These are phyloP conservation scores for Armadillidium nasatum DNA, from an alignment of 1,140 invertebrate genomes.

Conservation along the genomic window DNA sequence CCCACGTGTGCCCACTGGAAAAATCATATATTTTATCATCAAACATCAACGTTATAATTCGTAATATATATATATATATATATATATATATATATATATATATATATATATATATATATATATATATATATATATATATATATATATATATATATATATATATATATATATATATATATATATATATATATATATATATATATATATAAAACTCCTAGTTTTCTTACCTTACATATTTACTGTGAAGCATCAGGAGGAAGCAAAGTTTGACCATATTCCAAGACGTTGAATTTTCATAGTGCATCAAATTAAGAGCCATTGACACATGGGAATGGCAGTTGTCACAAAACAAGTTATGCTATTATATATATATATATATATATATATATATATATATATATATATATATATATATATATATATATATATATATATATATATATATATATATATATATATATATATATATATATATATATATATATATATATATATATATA, in stretches of 20 bases:
- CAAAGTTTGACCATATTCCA: slow-evolving; percentile 95
- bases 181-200: no score
- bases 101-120: no score
- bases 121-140: no score
- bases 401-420: background rate
- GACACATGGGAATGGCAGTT: slow-evolving; percentile 99
- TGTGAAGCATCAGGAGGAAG: slow-evolving; percentile 68
- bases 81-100: no score
- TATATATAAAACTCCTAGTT: no score
- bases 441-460: slow-evolving; percentile 17
- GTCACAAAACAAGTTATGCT: slow-evolving; percentile 94
- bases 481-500: background rate
- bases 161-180: no score
- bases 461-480: slow-evolving; percentile 9
- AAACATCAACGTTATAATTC: no score
- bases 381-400: background rate
- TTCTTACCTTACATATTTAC: slow-evolving; percentile 75
- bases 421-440: slow-evolving; percentile 17
- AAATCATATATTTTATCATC: no score
- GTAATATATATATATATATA: no score
- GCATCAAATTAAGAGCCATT: slow-evolving; percentile 87
- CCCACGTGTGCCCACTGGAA: no score
- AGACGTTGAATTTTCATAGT: slow-evolving; percentile 66
- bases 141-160: no score
- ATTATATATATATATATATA: slow-evolving; percentile 42